These are phyloP conservation scores for Hypotaenidia okinawae DNA, from an alignment of 2,797 vertebrate genomes.

Conservation along the genomic window DNA sequence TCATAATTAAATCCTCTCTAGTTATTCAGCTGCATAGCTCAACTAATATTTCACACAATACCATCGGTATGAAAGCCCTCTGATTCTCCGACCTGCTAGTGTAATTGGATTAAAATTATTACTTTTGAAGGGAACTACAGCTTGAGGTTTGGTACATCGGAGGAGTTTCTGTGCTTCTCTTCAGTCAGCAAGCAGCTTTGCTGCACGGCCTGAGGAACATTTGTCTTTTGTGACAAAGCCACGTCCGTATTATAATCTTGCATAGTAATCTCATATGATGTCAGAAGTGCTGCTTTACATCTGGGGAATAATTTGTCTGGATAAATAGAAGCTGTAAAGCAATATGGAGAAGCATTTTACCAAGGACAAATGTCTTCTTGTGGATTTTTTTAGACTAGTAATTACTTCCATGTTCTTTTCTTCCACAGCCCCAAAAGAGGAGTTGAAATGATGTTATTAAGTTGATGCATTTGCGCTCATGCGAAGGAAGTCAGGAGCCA, in stretches of 20 bases:
- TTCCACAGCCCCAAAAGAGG: background rate
- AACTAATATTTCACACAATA: slow-evolving; percentile 50
- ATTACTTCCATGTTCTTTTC: slow-evolving; percentile 2
- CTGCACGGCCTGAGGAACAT: rapidly evolving
- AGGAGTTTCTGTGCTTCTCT: background rate
- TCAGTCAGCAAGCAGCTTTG: background rate
- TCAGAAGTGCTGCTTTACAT: background rate
- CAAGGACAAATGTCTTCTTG: background rate
- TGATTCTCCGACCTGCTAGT: slow-evolving; percentile 16
- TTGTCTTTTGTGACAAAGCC: background rate
- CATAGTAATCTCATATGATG: background rate
- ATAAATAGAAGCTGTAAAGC: slow-evolving; percentile 15
- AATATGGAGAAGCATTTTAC: slow-evolving; percentile 3
- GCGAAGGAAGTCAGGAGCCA: slow-evolving; percentile 47
- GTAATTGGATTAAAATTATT: slow-evolving; percentile 66
- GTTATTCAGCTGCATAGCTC: slow-evolving; percentile 51
- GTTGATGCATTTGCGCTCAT: slow-evolving; percentile 20
- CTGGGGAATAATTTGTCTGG: background rate
- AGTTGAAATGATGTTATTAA: slow-evolving; percentile 13
- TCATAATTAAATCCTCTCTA: slow-evolving; percentile 65
- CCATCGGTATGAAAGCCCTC: slow-evolving; percentile 22
- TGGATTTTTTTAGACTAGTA: background rate
- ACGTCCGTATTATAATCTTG: background rate
- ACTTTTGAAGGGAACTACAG: background rate
- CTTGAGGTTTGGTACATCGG: background rate